phyloP scores from a whole-genome alignment of 2,888 invertebrate genomes.

The Tanypteryx hageni region DNA sequence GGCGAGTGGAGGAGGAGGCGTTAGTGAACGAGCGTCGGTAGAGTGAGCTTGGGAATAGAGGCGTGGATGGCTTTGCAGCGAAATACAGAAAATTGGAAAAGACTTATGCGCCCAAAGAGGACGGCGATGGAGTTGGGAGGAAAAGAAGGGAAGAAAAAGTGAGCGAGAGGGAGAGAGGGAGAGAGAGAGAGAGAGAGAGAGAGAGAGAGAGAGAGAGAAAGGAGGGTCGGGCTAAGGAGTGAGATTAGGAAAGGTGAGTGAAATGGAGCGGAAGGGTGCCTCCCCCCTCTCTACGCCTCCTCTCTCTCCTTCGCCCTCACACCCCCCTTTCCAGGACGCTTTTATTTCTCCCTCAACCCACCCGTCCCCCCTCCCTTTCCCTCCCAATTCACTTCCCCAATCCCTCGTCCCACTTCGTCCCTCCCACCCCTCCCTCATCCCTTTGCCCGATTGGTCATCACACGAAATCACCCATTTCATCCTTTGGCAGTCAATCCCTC shows the following conservation, averaged over 20 bases:
- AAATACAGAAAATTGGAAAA: slow-evolving; percentile 30
- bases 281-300: neutral
- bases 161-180: too few species aligned
- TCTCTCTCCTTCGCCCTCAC: too few species aligned
- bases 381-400: neutral
- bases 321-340: too few species aligned
- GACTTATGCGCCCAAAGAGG: neutral
- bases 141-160: neutral
- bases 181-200: neutral
- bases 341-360: too few species aligned
- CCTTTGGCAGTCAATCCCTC: slow-evolving; percentile 4
- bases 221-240: neutral
- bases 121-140: neutral
- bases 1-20: neutral
- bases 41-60: slow-evolving; percentile 42
- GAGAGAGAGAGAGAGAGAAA: neutral
- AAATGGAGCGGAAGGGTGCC: slow-evolving; percentile 55
- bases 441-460: slow-evolving; percentile 42
- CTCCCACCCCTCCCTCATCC: neutral
- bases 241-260: slow-evolving; percentile 48
- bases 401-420: neutral
- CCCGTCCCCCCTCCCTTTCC: neutral
- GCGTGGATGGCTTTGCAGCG: slow-evolving; percentile 41
- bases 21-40: neutral
- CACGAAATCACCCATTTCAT: slow-evolving; percentile 51